phyloP scores from a whole-genome alignment of 2,888 invertebrate genomes.

The Piscicola geometra region DNA sequence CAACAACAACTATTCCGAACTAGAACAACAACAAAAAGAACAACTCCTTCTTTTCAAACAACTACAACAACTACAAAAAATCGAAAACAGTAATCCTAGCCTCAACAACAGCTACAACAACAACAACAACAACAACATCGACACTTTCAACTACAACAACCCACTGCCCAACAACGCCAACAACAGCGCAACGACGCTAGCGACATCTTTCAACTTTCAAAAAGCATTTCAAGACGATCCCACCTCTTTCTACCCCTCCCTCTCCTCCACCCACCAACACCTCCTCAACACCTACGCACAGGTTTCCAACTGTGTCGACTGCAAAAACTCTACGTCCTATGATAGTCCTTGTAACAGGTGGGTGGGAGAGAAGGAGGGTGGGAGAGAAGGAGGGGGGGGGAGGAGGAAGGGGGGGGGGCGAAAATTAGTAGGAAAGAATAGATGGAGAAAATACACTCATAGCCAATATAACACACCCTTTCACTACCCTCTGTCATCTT shows the following conservation, averaged over 20 bases:
- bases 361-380: too few species aligned
- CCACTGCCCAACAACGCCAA: slow-evolving; percentile 5
- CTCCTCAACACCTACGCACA: background rate
- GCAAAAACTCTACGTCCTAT: slow-evolving; percentile 28
- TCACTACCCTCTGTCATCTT: too few species aligned
- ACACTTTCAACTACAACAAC: slow-evolving; percentile 10
- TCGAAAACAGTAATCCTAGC: slow-evolving; percentile 4
- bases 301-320: background rate
- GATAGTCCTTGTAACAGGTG: slow-evolving; percentile 28
- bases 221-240: background rate
- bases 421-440: too few species aligned
- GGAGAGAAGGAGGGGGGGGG: too few species aligned
- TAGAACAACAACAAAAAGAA: slow-evolving; percentile 6
- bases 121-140: slow-evolving; percentile 22
- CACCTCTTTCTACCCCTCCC: background rate
- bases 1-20: background rate
- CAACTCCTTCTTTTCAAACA: background rate
- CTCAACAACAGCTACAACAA: slow-evolving; percentile 8
- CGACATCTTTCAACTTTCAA: slow-evolving; percentile 3
- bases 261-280: background rate
- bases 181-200: slow-evolving; percentile 2
- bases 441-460: too few species aligned
- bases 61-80: slow-evolving; percentile 1
- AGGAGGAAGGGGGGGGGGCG: too few species aligned
- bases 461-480: too few species aligned